Base-by-base conservation (phyloP, 2,113 vertebrate species). In the Canis aureus region DNA sequence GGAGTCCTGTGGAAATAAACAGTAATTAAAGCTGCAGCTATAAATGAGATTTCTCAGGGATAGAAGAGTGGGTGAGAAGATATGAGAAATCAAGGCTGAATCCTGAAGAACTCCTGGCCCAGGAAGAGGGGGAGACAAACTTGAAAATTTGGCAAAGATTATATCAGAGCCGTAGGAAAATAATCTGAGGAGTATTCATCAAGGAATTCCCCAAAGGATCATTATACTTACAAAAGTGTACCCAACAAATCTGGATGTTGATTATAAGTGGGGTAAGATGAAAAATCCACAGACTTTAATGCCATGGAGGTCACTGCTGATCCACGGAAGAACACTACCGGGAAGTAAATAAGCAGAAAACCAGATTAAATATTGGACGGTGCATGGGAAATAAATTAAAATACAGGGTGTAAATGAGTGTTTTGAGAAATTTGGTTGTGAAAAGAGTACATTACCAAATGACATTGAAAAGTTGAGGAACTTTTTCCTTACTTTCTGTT, bases 11-110 rank as follows among this genome's bases (percentile, higher is more conserved):
- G 55, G n/a, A 60, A 82, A 49, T 71, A 82, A 89, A 20, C 19
- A 86, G 55, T 92, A 74, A 96, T 86, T 96, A 89, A 71, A 93
- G 59, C 51, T 57, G 16, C 6, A 97, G 60, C n/a, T 62, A 79
- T 53, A 76, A 94, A 66, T 53, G 60, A 95, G 27, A 69, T 60
- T 89, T 78, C 38, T 9, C 64, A 93, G 55, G n/a, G 32, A 29
- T 7, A 93, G 32, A 94, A 19, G 35, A 66, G 22, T 51, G 49
- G 71, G 27, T 55, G 38, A 87, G 73, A 79, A 90, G 43, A 89
- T 64, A 64, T 1, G 32, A 60, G 35, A 83, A 43, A 5, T 95
- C 25, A 35, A 49, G 35, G 5, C 11, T 87, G 19, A 43, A 5
- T 80, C 67, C 87, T 91, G 22, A 91, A 88, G 53, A 93, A 71